Conservation (phyloP, 2,888 invertebrate genomes). For the Macaria notata region DNA sequence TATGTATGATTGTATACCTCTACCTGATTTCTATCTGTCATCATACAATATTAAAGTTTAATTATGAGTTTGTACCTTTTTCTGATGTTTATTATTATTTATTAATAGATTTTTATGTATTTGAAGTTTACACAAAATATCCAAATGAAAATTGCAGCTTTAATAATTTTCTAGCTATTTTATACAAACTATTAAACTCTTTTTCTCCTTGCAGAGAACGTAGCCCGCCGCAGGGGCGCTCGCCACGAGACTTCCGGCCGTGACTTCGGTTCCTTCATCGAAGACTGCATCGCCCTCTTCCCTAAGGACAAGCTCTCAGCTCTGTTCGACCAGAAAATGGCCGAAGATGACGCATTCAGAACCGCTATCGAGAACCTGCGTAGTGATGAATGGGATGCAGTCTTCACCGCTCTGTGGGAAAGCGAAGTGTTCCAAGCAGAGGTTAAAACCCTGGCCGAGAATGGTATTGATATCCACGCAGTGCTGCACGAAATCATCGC, state of each 20-base stretch:
- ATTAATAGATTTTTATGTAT: no score
- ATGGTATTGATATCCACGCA: constrained; percentile 52
- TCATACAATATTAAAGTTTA: no score
- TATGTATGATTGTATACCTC: no score
- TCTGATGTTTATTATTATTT: no score
- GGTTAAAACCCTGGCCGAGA: constrained; percentile 44
- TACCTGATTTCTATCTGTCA: no score
- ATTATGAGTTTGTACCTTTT: no score
- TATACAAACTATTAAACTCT: no score
- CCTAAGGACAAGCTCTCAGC: constrained; percentile 57
- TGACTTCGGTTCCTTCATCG: constrained; percentile 49
- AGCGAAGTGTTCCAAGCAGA: constrained; percentile 56
- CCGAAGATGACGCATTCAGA: constrained; percentile 57
- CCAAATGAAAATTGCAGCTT: no score
- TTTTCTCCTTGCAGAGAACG: constrained; percentile 27
- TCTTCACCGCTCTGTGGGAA: constrained; percentile 52
- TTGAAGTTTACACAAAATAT: no score
- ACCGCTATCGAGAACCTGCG: constrained; percentile 57
- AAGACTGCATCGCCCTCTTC: constrained; percentile 48
- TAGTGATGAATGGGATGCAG: constrained; percentile 55
- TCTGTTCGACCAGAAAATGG: constrained; percentile 59
- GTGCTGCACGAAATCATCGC: constrained; percentile 51
- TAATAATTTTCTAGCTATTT: no score
- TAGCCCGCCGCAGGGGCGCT: constrained; percentile 15
- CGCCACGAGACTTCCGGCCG: constrained; percentile 48